Evolutionary conservation across 2,113 vertebrate genomes (phyloP).

Genomic region (Madoqua kirkii): DNA sequence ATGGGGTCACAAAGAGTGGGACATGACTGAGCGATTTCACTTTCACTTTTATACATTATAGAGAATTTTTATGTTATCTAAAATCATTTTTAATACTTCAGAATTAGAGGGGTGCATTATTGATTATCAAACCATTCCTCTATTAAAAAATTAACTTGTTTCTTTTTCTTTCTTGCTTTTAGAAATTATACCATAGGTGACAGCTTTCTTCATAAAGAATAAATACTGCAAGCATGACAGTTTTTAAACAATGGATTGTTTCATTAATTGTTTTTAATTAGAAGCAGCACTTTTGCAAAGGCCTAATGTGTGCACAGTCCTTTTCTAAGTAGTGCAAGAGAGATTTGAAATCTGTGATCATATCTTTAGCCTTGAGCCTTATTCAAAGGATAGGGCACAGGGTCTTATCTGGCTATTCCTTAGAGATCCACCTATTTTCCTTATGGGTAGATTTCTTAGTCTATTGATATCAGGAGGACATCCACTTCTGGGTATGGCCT

Average conservation of each 20-base stretch:
- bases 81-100: slow-evolving; percentile 10
- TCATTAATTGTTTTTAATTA: not conserved
- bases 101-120: not conserved
- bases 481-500: not conserved
- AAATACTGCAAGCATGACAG: not conserved
- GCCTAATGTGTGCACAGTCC: rapidly evolving
- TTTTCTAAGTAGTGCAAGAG: not conserved
- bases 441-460: not conserved
- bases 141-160: not conserved
- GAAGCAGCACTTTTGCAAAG: not conserved
- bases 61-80: not conserved
- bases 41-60: not conserved
- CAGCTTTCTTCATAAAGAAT: not conserved
- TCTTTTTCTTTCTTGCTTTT: not conserved
- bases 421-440: not conserved
- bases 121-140: not conserved
- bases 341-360: not conserved
- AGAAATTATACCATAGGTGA: not conserved
- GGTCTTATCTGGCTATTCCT: not conserved
- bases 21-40: not conserved
- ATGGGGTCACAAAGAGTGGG: not conserved
- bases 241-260: not conserved
- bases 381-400: not conserved
- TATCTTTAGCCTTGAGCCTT: not conserved
- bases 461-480: not conserved